Base-by-base conservation (phyloP, 2,113 vertebrate species). In the Tinamus guttatus region DNA sequence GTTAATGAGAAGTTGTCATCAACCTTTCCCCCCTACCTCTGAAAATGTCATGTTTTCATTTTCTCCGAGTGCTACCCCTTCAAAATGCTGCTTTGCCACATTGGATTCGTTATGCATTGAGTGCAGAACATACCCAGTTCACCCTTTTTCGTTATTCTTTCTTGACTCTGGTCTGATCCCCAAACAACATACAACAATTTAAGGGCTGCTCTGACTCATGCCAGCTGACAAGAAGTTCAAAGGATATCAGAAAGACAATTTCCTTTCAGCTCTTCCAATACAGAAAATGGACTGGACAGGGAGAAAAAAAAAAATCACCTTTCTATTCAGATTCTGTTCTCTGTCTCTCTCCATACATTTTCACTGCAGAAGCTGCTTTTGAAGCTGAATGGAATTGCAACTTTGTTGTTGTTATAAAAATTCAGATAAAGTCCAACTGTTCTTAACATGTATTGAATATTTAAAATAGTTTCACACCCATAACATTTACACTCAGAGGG, bases 221-320 rank as follows among this genome's bases (percentile, higher is more conserved):
- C 24, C 90, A 93, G 76, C 68, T 83, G 79, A 74, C 45, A 83
- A 38, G 21, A 85, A 16, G 27, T 81, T 81, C 60, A 88, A 49
- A 79, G 24, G 20, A 9, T 74, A 76, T 25, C 67, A 92, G 49
- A 52, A 15, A 58, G 22, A 13, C 38, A 64, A 28, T n/a, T 58
- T 82, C 36, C 60, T 77, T 77, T 80, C 68, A 90, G 2, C 20
- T 70, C 54, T 70, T 85, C 34, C 43, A 60, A 28, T 0, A 0
- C 27, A 24, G 24, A 49, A 74, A 91, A 90, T 6, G 28, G 51
- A 85, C 43, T 67, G 45, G 27, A 58, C 24, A 81, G 60, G 49
- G 82, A 75, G 74, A 90, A 76, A 22, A 63, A 74, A 90, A 76
- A 22, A 63, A 74, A n/a, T 30, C 17, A 74, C 59, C 49, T 78